These are phyloP conservation scores for Tenualosa ilisha DNA, from an alignment of 2,797 vertebrate genomes.

Conservation along the genomic window DNA sequence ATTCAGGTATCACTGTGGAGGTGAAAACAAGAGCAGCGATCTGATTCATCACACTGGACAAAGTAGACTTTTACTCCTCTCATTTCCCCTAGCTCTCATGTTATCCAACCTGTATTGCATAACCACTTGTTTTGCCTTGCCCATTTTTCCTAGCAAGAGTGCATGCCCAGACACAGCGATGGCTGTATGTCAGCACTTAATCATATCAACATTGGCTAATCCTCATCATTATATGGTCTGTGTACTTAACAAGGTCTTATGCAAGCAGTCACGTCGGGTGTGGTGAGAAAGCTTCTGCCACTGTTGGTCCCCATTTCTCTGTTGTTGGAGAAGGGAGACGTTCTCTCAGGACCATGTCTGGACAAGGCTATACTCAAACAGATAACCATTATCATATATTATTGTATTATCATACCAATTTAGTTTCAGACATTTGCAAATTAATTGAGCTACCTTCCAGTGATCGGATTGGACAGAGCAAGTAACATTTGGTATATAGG, in stretches of 20 bases:
- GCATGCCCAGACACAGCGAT: constrained; percentile 40
- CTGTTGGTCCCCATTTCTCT: not conserved
- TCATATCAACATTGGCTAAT: constrained; percentile 40
- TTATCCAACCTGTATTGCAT: constrained; percentile 35
- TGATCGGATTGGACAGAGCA: too few species aligned
- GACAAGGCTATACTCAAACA: not conserved
- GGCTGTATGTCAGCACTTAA: constrained; percentile 33
- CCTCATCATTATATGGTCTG: constrained; percentile 31
- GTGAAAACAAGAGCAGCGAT: not conserved
- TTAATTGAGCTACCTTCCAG: too few species aligned
- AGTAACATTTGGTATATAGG: too few species aligned
- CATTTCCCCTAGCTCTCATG: not conserved
- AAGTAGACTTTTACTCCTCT: not conserved
- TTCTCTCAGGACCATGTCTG: not conserved
- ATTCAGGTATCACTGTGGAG: not conserved
- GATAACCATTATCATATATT: not conserved
- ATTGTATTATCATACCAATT: not conserved
- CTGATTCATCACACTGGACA: not conserved
- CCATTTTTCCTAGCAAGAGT: constrained; percentile 13
- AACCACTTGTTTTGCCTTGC: constrained; percentile 39
- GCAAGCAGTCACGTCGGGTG: not conserved
- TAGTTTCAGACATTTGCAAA: not conserved
- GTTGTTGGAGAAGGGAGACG: not conserved
- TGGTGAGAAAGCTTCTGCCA: not conserved
- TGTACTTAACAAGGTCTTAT: constrained; percentile 29